Evolutionary conservation across 2,888 invertebrate genomes (phyloP).

Genomic region (Herminia tarsipennalis): DNA sequence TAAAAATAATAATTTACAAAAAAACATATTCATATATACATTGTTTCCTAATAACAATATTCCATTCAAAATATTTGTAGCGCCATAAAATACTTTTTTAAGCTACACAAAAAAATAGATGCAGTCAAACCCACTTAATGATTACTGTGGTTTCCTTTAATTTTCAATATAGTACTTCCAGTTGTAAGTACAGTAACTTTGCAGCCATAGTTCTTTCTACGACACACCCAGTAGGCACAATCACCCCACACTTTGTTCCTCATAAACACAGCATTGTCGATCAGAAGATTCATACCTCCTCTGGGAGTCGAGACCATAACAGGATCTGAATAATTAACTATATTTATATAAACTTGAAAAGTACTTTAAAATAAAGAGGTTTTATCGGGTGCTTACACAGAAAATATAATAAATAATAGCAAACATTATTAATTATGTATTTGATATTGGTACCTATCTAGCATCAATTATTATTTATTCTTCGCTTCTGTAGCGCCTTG

Average conservation of each 20-base stretch:
- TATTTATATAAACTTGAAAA: background rate
- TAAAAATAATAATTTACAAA: too few species aligned
- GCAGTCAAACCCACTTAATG: slow-evolving; percentile 20
- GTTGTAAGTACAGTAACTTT: slow-evolving; percentile 43
- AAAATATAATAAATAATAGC: too few species aligned
- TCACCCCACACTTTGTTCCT: slow-evolving; percentile 38
- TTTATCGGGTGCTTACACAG: too few species aligned
- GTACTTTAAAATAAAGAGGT: background rate
- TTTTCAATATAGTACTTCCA: slow-evolving; percentile 33
- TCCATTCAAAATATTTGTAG: background rate
- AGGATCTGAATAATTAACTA: slow-evolving; percentile 6
- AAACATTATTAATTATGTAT: too few species aligned
- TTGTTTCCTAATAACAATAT: too few species aligned
- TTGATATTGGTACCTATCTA: too few species aligned
- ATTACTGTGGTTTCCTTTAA: slow-evolving; percentile 32
- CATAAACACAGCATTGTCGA: slow-evolving; percentile 29
- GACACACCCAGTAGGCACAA: slow-evolving; percentile 43
- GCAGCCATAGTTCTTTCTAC: slow-evolving; percentile 33
- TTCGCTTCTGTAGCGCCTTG: too few species aligned
- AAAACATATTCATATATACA: too few species aligned
- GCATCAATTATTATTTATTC: too few species aligned
- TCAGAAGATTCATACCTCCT: slow-evolving; percentile 32
- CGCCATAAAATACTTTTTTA: background rate
- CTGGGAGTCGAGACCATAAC: slow-evolving; percentile 24
- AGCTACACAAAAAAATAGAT: background rate